These are phyloP conservation scores for Plutella xylostella DNA, from an alignment of 2,888 invertebrate species.

Conservation along the genomic window DNA sequence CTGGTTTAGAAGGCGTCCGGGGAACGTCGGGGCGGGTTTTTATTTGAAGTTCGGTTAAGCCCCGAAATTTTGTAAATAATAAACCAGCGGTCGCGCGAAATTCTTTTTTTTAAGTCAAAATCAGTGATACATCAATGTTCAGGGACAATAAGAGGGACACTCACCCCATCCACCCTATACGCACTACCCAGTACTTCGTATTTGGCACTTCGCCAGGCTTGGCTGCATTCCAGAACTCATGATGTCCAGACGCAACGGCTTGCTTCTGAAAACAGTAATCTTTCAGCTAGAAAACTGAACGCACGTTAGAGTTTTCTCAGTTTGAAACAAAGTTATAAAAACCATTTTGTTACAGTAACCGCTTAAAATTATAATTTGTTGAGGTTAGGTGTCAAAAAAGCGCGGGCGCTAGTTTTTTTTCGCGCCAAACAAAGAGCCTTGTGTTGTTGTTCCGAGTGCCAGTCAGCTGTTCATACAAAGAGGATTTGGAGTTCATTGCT, in stretches of 20 bases:
- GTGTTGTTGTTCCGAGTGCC: not conserved
- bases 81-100: too few species aligned
- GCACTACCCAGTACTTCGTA: constrained; percentile 49
- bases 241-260: constrained; percentile 23
- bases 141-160: not conserved
- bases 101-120: too few species aligned
- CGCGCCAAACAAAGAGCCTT: not conserved
- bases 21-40: not conserved
- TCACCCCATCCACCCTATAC: not conserved
- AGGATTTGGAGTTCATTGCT: too few species aligned
- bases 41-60: not conserved
- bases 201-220: constrained; percentile 67
- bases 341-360: constrained; percentile 21
- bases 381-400: not conserved
- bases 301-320: constrained; percentile 24
- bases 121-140: too few species aligned
- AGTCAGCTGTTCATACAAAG: too few species aligned
- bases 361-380: constrained; percentile 4
- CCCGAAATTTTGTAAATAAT: too few species aligned
- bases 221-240: constrained; percentile 43
- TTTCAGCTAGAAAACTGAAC: constrained; percentile 32
- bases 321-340: not conserved
- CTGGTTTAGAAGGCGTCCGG: constrained; percentile 8
- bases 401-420: not conserved
- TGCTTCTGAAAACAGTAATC: constrained; percentile 35